Evolutionary conservation across 2,797 vertebrate genomes (phyloP).

Genomic region (Peromyscus attwateri): DNA sequence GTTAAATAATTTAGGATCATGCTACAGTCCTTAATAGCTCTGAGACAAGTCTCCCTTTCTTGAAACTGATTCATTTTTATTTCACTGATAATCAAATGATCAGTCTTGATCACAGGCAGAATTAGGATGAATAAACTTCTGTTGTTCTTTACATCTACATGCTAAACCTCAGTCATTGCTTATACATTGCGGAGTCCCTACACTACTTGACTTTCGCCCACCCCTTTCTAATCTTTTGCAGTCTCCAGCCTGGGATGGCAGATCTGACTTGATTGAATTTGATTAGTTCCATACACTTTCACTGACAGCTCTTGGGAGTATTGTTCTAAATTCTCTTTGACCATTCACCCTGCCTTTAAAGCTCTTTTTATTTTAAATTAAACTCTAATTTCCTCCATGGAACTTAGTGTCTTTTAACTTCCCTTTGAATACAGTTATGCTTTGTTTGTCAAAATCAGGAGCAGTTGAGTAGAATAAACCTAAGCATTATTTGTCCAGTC

Average conservation of each 20-base stretch:
- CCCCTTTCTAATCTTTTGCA: not conserved
- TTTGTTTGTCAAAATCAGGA: conserved; percentile 40
- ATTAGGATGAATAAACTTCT: not conserved
- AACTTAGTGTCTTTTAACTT: not conserved
- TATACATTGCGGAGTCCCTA: not conserved
- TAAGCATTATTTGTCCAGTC: conserved; percentile 19
- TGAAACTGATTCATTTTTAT: not conserved
- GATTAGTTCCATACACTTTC: not conserved
- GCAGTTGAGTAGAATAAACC: conserved; percentile 23
- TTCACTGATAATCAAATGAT: conserved; percentile 20
- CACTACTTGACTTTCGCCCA: not conserved
- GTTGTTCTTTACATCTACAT: conserved; percentile 4
- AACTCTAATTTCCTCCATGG: not conserved
- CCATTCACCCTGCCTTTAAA: not conserved
- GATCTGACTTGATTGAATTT: not conserved
- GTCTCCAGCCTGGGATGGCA: not conserved
- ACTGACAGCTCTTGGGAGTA: not conserved
- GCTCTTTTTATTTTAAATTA: conserved; percentile 35
- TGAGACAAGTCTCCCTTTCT: not conserved
- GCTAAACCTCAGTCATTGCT: not conserved
- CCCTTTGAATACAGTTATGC: not conserved
- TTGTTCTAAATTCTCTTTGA: conserved; percentile 1
- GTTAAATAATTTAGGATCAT: not conserved
- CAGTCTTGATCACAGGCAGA: not conserved
- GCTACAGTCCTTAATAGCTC: not conserved